Evolutionary conservation across 2,797 vertebrate genomes (phyloP).

Genomic region (Rhincodon typus): DNA sequence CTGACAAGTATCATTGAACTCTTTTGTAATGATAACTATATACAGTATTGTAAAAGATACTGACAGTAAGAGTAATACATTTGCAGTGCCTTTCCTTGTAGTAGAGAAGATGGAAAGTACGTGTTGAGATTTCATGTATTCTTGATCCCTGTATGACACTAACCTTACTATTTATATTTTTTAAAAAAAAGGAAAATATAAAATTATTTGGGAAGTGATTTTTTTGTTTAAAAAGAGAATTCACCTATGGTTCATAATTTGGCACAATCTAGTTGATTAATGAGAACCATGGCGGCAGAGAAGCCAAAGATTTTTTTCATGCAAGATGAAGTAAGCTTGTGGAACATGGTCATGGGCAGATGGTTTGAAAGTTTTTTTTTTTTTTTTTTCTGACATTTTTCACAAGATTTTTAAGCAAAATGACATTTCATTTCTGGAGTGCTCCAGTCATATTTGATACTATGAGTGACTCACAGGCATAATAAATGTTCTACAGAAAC

Average conservation of each 20-base stretch:
- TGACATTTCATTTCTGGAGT: constrained; percentile 35
- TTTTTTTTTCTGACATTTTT: constrained; percentile 20
- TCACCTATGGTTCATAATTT: constrained; percentile 24
- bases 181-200: neutral
- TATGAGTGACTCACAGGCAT: constrained; percentile 32
- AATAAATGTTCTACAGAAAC: constrained; percentile 36
- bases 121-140: constrained; percentile 27
- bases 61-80: constrained; percentile 22
- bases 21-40: neutral
- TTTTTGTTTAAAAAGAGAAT: neutral
- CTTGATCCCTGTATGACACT: constrained; percentile 24
- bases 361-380: constrained; percentile 15
- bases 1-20: neutral
- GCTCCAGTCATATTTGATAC: constrained; percentile 32
- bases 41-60: constrained; percentile 6
- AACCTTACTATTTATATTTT: constrained; percentile 18
- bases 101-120: constrained; percentile 29
- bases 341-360: constrained; percentile 22
- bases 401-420: constrained; percentile 21
- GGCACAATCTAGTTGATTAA: constrained; percentile 31
- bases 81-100: constrained; percentile 36
- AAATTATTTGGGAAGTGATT: constrained; percentile 17
- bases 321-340: constrained; percentile 15
- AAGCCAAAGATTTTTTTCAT: constrained; percentile 37
- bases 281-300: constrained; percentile 18